Evolutionary conservation across 2,113 vertebrate genomes (phyloP).

Genomic region (Pogona vitticeps): DNA sequence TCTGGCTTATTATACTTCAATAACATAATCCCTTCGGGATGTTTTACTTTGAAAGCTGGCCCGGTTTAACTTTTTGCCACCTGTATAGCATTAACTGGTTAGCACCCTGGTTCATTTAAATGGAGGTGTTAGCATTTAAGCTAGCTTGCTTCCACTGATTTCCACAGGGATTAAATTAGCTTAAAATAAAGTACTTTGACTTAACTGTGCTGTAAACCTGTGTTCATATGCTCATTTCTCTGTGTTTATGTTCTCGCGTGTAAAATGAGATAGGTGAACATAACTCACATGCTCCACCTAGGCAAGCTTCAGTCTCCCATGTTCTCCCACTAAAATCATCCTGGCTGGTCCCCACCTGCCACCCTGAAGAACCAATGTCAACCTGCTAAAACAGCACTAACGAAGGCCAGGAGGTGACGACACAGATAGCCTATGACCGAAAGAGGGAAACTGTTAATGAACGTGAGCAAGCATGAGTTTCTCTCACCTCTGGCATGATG

Average conservation of each 20-base stretch:
- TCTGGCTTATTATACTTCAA: background rate
- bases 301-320: background rate
- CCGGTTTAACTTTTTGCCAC: background rate
- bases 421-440: no score
- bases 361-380: background rate
- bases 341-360: background rate
- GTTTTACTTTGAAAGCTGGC: background rate
- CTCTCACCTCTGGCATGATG: no score
- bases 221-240: background rate
- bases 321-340: background rate
- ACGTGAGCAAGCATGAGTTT: no score
- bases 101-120: background rate
- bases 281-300: background rate
- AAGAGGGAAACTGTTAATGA: no score
- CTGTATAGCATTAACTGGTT: background rate
- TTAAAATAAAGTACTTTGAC: background rate
- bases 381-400: background rate
- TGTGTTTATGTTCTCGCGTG: background rate
- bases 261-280: background rate
- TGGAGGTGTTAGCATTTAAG: background rate
- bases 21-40: background rate
- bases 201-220: background rate
- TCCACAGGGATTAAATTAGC: background rate
- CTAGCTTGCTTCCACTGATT: background rate
- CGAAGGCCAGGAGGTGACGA: background rate